These are phyloP conservation scores for Papilio helenus DNA, from an alignment of 1,140 invertebrate genomes.

Conservation along the genomic window DNA sequence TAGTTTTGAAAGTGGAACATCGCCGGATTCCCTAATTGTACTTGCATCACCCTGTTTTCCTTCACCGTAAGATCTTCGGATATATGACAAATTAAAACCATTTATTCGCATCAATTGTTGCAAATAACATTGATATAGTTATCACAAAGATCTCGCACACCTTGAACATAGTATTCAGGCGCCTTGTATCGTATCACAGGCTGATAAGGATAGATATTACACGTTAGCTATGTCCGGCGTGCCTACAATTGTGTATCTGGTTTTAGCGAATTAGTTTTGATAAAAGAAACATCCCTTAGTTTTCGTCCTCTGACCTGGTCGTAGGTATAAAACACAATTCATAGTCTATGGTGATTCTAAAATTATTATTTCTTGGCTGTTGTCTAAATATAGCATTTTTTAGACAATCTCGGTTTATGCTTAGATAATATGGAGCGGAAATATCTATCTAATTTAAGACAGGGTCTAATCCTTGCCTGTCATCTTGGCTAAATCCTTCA, in stretches of 20 bases:
- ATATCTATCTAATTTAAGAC: conserved; percentile 7
- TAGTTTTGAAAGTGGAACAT: too few species aligned
- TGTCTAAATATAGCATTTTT: not conserved
- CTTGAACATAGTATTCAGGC: not conserved
- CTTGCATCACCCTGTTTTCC: not conserved
- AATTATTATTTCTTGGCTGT: not conserved
- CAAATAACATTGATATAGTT: not conserved
- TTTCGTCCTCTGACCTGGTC: not conserved
- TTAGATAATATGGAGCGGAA: conserved; percentile 8
- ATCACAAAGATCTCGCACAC: not conserved
- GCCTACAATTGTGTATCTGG: not conserved
- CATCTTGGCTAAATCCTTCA: not conserved
- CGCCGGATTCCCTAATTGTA: too few species aligned
- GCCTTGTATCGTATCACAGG: not conserved
- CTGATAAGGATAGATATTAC: not conserved
- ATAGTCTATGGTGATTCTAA: too few species aligned
- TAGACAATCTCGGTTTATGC: not conserved
- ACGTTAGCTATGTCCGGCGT: not conserved
- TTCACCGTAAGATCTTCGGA: not conserved
- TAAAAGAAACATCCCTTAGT: too few species aligned
- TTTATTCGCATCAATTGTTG: not conserved
- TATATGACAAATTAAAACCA: not conserved
- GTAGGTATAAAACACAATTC: too few species aligned
- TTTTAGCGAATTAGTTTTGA: not conserved
- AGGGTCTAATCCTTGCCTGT: not conserved